These are phyloP conservation scores for Myotis davidii DNA, from an alignment of 2,113 vertebrate genomes.

Conservation along the genomic window DNA sequence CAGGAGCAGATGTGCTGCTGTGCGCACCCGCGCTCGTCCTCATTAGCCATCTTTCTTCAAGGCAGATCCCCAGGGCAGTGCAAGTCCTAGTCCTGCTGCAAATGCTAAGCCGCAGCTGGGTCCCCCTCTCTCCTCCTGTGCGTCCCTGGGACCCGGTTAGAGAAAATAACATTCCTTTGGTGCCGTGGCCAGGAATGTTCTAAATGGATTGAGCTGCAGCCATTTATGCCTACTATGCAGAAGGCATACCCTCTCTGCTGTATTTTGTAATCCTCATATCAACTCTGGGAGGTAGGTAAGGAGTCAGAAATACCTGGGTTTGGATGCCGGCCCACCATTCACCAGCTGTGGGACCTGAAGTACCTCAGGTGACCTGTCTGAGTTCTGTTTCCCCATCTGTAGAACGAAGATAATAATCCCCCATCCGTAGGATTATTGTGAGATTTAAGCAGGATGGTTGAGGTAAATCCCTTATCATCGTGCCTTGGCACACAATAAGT, in stretches of 20 bases:
- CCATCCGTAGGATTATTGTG: background rate
- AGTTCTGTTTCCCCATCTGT: background rate
- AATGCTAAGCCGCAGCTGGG: background rate
- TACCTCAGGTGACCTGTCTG: background rate
- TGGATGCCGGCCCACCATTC: background rate
- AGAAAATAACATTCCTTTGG: background rate
- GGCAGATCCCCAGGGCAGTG: background rate
- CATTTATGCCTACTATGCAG: background rate
- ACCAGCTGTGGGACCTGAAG: background rate
- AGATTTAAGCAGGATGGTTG: background rate
- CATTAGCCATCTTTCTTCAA: conserved; percentile 19
- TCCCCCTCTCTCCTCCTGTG: background rate
- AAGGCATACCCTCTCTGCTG: accelerated
- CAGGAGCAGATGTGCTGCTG: conserved; percentile 27
- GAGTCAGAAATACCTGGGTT: background rate
- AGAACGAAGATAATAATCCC: background rate
- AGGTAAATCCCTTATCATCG: background rate
- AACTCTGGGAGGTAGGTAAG: background rate
- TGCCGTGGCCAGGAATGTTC: background rate
- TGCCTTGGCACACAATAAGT: background rate
- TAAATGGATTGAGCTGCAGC: background rate
- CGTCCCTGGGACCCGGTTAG: background rate
- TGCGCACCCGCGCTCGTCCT: background rate
- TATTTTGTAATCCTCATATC: background rate
- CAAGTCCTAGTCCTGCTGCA: background rate